Conservation (phyloP, 2,113 vertebrate species). For the Ptilorrhoa leucosticta region DNA sequence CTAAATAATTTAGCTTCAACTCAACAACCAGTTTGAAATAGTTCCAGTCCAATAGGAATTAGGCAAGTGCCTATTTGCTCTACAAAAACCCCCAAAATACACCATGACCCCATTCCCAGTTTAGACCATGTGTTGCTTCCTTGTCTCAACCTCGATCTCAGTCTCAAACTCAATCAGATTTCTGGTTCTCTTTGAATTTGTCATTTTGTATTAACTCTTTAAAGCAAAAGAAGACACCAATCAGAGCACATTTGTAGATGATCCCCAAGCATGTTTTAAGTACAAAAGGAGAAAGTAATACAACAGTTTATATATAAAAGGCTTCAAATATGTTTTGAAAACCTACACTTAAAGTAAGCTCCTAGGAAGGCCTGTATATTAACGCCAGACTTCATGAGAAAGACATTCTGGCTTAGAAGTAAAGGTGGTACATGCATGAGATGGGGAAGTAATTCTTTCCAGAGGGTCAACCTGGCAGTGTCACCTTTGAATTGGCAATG, state of each 20-base stretch:
- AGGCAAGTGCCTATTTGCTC: not conserved
- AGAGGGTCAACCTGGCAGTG: not conserved
- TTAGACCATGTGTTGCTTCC: not conserved
- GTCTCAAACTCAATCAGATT: not conserved
- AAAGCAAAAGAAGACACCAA: not conserved
- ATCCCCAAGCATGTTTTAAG: not conserved
- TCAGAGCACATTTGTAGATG: not conserved
- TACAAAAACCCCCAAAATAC: not conserved
- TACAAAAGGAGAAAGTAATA: not conserved
- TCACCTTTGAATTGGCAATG: not conserved
- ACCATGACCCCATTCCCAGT: not conserved
- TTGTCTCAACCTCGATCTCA: not conserved
- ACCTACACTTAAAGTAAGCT: not conserved
- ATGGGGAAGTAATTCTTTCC: not conserved
- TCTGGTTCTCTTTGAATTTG: not conserved
- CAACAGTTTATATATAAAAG: not conserved
- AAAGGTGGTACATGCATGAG: not conserved
- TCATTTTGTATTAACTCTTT: not conserved
- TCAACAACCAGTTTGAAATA: not conserved
- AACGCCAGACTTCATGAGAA: not conserved
- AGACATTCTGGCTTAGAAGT: not conserved
- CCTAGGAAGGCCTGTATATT: not conserved
- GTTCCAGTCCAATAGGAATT: not conserved
- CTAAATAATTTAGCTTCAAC: not conserved
- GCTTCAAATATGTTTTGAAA: not conserved